Base-by-base conservation (phyloP, 2,888 invertebrate genomes). In the Caenorhabditis becei region DNA sequence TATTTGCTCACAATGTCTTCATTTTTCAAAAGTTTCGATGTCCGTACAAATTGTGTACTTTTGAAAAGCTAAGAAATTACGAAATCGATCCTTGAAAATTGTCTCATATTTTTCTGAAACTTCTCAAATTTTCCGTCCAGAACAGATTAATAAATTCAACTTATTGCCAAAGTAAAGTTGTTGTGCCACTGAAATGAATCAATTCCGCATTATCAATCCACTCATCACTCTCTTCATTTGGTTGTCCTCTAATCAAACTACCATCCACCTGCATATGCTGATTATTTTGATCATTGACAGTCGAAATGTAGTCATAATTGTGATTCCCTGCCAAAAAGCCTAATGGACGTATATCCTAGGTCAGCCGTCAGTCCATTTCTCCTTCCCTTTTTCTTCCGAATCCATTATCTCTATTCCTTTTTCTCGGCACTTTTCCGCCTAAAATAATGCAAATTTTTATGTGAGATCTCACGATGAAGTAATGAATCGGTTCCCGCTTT, bases 1-100 rank as follows among this genome's bases (percentile, higher is more conserved):
- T 75, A 66, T 75, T 75, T 75, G 66, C 66, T 66, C 75, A 61
- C 37, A 49, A 32, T 37, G 20, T 16, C 37, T 51, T 74, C 59
- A 53, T 47, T 61, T 47, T 41, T 26, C 23, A 18, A 23, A 56
- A 26, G 28, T 56, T 74, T 59, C 10, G 47, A 37, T 62, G 41
- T 72, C 35, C 35, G 65, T 62, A 37, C 51, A 56, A 72, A 59
- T 11, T 41, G 20, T 58, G 58, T 5, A 56, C 47, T 26, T 67
- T 32, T 37, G 53, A 28, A 41, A 24, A 51, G 54, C 35, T 24
- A 37, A 41, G n/a, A n/a, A n/a, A n/a, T n/a, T n/a, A n/a, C n/a
- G n/a, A n/a, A n/a, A n/a, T n/a, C n/a, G n/a, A n/a, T n/a, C n/a
- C n/a, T n/a, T n/a, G n/a, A n/a, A n/a, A n/a, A n/a, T n/a, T n/a